Conservation (phyloP, 2,797 vertebrate species). For the Schizopygopsis malacanthus region DNA sequence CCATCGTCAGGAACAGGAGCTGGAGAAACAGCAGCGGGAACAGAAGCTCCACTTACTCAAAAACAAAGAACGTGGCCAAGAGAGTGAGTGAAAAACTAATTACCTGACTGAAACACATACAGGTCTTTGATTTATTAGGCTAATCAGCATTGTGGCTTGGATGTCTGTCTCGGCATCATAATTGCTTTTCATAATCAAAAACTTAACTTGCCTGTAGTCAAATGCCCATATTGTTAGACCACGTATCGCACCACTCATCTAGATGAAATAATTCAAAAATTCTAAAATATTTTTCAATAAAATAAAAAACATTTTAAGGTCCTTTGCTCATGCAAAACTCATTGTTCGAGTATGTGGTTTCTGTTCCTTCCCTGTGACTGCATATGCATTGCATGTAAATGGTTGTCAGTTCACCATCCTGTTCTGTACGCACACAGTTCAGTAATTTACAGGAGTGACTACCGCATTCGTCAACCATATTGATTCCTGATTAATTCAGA, state of each 20-base stretch:
- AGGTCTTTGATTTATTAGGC: background rate
- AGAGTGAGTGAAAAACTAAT: constrained; percentile 85
- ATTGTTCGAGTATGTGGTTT: background rate
- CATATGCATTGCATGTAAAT: background rate
- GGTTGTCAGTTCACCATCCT: background rate
- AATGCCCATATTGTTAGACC: background rate
- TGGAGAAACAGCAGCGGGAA: constrained; percentile 96
- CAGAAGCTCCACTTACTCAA: constrained; percentile 95
- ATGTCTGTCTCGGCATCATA: background rate
- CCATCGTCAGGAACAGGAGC: constrained; percentile 92
- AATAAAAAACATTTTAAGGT: background rate
- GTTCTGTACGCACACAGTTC: background rate
- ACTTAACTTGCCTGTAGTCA: background rate
- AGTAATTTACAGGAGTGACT: background rate
- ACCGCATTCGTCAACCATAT: too few relatives aligned
- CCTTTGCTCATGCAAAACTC: background rate
- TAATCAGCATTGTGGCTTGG: background rate
- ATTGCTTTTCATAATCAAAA: background rate
- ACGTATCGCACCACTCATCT: background rate
- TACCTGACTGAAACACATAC: background rate
- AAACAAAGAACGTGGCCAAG: constrained; percentile 96
- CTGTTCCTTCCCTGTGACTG: background rate
- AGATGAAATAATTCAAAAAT: background rate
- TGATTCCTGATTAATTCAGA: too few relatives aligned
- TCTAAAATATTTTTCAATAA: too few relatives aligned